Base-by-base conservation (phyloP, 23 tunicate genomes). In the Styela plicata region DNA sequence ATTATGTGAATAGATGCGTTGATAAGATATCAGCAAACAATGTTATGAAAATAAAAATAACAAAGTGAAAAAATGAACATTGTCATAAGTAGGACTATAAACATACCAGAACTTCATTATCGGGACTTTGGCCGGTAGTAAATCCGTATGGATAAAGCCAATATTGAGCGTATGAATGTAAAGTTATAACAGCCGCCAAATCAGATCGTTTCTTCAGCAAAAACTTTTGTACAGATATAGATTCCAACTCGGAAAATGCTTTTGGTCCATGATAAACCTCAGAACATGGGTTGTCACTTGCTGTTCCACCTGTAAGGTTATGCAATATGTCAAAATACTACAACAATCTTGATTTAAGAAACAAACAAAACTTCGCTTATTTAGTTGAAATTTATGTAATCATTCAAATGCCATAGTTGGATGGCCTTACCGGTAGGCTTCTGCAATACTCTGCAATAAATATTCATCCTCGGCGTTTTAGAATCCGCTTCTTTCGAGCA, bases 111-210 rank as follows among this genome's bases (percentile, higher is more conserved):
- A 82, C 90, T 20, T 28, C 32, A 31, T 91, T 69, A 61, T 91
- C 97, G 24, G 66, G 75, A 71, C 82, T 73, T 28, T 23, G 69
- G 10, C 19, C 63, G 3, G 65, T 32, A 28, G 83, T 86, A 69
- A 65, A 91, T 34, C 97, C 97, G 65, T 78, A 86, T 66, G 97
- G 97, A 83, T 86, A 91, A 74, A 91, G 33, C 97, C 90, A 91
- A 32, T 36, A 83, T 44, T 91, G 97, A 3, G 83, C 82, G 61
- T 74, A 91, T 7, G 97, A 91, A 57, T 91, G 97, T 22, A 91
- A 31, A 1, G 90, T 69, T 23, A 91, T 86, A 69, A 74, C 83
- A 36, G 90, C 97, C n/a, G 87, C 97, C 63, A 91, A 20, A 23
- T 44, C 21, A 0, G 32, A 25, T 44, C 78, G 36, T 25, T 82